phyloP scores from a whole-genome alignment of 2,888 invertebrate genomes.

The Cataglyphis albicans region DNA sequence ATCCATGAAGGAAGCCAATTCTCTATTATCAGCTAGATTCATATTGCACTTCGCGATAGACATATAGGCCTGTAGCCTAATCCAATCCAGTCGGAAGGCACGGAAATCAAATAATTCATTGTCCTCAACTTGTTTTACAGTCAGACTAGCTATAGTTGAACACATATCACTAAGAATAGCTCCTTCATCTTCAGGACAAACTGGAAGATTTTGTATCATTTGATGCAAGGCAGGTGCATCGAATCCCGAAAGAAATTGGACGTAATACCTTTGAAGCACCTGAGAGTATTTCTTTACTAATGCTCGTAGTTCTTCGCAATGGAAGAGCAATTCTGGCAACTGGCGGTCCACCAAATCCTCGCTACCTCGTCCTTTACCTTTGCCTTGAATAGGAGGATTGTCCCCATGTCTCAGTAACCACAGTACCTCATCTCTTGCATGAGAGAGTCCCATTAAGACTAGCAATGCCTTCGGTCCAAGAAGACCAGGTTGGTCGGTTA shows the following conservation, averaged over 20 bases:
- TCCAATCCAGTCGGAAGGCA: slow-evolving; percentile 98
- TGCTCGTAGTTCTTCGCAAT: slow-evolving; percentile 98
- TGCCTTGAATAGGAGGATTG: slow-evolving; percentile 94
- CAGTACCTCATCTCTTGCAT: slow-evolving; percentile 98
- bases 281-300: slow-evolving; percentile 98
- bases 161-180: slow-evolving; percentile 97
- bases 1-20: slow-evolving; percentile 96
- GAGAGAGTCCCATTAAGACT: slow-evolving; percentile 98
- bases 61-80: slow-evolving; percentile 97
- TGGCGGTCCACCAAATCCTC: slow-evolving; percentile 98
- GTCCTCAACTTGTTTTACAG: slow-evolving; percentile 98
- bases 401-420: slow-evolving; percentile 99
- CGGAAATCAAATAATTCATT: slow-evolving; percentile 98
- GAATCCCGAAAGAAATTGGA: slow-evolving; percentile 98
- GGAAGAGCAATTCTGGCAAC: slow-evolving; percentile 98
- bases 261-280: slow-evolving; percentile 98
- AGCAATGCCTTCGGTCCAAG: slow-evolving; percentile 98
- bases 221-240: slow-evolving; percentile 97
- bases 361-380: slow-evolving; percentile 94
- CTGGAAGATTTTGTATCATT: slow-evolving; percentile 93
- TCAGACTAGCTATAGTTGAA: slow-evolving; percentile 94
- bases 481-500: slow-evolving; percentile 99
- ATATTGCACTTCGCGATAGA: slow-evolving; percentile 93
- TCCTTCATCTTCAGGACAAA: slow-evolving; percentile 97
- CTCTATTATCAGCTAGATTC: slow-evolving; percentile 93